Conservation (phyloP, 2,888 invertebrate species). For the Argynnis bischoffii region DNA sequence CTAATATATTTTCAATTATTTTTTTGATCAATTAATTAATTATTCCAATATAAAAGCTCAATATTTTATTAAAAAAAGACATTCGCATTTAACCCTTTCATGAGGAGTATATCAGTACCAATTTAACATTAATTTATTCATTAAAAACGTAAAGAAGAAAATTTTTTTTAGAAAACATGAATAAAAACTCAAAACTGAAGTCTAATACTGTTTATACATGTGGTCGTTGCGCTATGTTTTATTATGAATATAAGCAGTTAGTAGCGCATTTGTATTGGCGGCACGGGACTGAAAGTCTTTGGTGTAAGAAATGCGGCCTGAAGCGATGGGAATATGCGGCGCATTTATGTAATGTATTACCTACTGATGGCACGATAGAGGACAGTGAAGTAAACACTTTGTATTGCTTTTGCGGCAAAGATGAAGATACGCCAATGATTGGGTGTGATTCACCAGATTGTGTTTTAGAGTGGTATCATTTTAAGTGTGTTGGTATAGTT, state of each 20-base stretch:
- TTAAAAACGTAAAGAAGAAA: too few species aligned
- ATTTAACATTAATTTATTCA: too few species aligned
- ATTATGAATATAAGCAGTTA: conserved; percentile 57
- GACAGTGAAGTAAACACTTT: conserved; percentile 46
- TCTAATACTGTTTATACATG: conserved; percentile 48
- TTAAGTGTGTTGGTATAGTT: conserved; percentile 58
- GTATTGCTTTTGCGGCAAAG: conserved; percentile 60
- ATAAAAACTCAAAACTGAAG: conserved; percentile 12
- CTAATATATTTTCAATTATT: conserved; percentile 8
- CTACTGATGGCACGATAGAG: conserved; percentile 51
- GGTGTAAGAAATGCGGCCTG: conserved; percentile 55
- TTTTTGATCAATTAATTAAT: conserved; percentile 6
- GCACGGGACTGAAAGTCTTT: conserved; percentile 63
- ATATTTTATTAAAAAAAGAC: not conserved
- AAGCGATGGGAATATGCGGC: conserved; percentile 60
- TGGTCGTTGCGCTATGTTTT: conserved; percentile 56
- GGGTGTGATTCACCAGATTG: conserved; percentile 62
- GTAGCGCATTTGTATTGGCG: conserved; percentile 67
- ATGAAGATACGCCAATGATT: conserved; percentile 58
- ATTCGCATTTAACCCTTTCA: conserved; percentile 16
- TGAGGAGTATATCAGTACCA: not conserved
- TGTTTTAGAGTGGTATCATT: conserved; percentile 62
- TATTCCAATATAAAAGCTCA: not conserved
- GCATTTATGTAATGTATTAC: conserved; percentile 61
- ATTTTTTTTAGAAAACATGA: conserved; percentile 17